Evolutionary conservation across 2,113 vertebrate genomes (phyloP).

Genomic region (Pluvialis apricaria): DNA sequence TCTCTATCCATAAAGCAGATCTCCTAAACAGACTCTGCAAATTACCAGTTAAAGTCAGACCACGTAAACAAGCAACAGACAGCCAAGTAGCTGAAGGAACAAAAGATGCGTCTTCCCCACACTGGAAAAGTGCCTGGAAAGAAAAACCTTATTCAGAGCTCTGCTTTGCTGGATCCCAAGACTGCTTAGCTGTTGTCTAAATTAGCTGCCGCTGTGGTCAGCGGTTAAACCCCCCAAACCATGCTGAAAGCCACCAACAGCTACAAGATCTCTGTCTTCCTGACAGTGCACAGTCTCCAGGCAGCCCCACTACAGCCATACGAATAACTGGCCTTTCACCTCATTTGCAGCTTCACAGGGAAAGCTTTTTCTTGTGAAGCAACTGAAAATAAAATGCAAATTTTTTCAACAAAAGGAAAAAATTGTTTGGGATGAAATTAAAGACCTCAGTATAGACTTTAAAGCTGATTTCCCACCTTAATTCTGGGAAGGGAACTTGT

Average conservation of each 20-base stretch:
- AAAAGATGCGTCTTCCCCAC: not conserved
- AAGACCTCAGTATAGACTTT: not conserved
- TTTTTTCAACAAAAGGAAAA: not conserved
- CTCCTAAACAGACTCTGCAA: not conserved
- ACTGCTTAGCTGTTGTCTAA: not conserved
- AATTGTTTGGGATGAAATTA: not conserved
- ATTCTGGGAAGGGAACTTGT: not conserved
- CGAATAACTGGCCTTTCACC: not conserved
- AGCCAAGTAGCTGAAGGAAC: not conserved
- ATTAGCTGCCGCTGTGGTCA: not conserved
- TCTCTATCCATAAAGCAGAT: not conserved
- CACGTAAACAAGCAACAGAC: not conserved
- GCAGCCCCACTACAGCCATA: not conserved
- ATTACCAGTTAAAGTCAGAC: not conserved
- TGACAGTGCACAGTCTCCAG: not conserved
- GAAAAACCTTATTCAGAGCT: not conserved
- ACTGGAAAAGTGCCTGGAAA: not conserved
- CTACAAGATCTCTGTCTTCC: not conserved
- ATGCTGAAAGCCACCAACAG: not conserved
- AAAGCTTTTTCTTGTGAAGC: not conserved
- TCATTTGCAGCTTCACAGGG: not conserved
- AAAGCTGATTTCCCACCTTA: not conserved
- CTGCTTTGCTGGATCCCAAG: not conserved
- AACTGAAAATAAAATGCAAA: rapidly evolving
- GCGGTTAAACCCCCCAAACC: not conserved